Evolutionary conservation across 2,113 vertebrate genomes (phyloP), one percentile per base, ranked within the genome.

Genomic region (Rousettus leschenaultii): DNA sequence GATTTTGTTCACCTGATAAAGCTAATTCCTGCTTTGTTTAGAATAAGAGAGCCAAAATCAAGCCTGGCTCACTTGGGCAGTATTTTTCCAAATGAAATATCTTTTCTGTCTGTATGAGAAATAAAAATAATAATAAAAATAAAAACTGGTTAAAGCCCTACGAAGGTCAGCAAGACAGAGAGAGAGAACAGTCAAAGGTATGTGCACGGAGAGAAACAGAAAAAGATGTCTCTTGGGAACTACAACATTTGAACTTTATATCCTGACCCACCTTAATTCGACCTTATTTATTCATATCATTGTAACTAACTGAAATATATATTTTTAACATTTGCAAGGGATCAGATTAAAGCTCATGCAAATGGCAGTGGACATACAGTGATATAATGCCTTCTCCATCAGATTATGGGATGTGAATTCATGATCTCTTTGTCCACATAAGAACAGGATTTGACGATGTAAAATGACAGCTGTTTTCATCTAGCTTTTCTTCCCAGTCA

Each of bases 221-320:
- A 57, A 98, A 96, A 98, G 98, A 97, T 97, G 93, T 97, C 97
- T 98, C 97, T 96, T 97, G 97, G 98, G 96, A 98, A 95, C 97
- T 97, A 96, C 97, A 98, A 98, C 98, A 98, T 98, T 98, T 98
- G 98, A 98, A 98, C 97, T 98, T 98, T 97, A 98, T 94, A 98
- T 98, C 97, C 94, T 97, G 96, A 97, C 96, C 98, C 95, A 74
- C 95, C 91, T 98, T 97, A 97, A 98, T 53, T 98, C 85, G 89
- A 97, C 95, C 96, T 97, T 97, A 95, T 95, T 98, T 98, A 98
- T 95, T 98, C 97, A 98, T 97, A 98, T 97, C 97, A 97, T 98
- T 98, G 97, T 95, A 97, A 95, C 95, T 91, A 98, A 98, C 93
- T 96, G 90, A 98, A 97, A 97, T 97, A 98, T 98, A 97, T 98